Evolutionary conservation across 1,140 invertebrate genomes (phyloP).

Genomic region (Xylocopa sonorina): DNA sequence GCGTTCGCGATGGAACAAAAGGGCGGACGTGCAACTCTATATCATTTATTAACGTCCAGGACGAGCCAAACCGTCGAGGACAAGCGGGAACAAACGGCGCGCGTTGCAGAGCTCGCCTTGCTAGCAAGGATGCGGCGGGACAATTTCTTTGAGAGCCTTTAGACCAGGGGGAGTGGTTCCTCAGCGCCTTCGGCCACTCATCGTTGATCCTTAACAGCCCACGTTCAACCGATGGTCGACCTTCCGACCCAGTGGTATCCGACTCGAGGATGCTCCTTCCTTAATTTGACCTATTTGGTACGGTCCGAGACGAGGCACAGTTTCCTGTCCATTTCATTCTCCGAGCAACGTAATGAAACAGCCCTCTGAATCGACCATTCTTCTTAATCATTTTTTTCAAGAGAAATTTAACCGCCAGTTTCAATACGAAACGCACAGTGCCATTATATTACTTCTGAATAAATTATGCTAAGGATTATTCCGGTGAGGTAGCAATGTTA

Average conservation of each 20-base stretch:
- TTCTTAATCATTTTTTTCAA: no score
- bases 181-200: constrained; percentile 58
- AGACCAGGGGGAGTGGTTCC: constrained; percentile 37
- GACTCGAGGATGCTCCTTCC: constrained; percentile 43
- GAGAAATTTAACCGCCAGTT: no score
- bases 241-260: constrained; percentile 25
- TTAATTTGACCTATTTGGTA: constrained; percentile 50
- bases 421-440: no score
- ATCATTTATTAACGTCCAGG: constrained; percentile 67
- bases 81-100: constrained; percentile 59
- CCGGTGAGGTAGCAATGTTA: neutral
- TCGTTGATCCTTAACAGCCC: constrained; percentile 57
- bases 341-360: no score
- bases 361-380: neutral
- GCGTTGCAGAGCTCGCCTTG: constrained; percentile 47
- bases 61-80: constrained; percentile 10
- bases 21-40: constrained; percentile 43
- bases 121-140: constrained; percentile 51
- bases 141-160: constrained; percentile 66
- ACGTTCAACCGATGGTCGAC: constrained; percentile 46
- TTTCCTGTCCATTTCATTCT: neutral
- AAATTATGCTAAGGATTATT: neutral
- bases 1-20: constrained; percentile 48
- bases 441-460: neutral
- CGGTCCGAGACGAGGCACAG: no score